A percentile compares a stretch with the other conserved stretches of the same genome.
phyloP scores from a whole-genome alignment of 1,140 invertebrate genomes.

The Cydia pomonella region DNA sequence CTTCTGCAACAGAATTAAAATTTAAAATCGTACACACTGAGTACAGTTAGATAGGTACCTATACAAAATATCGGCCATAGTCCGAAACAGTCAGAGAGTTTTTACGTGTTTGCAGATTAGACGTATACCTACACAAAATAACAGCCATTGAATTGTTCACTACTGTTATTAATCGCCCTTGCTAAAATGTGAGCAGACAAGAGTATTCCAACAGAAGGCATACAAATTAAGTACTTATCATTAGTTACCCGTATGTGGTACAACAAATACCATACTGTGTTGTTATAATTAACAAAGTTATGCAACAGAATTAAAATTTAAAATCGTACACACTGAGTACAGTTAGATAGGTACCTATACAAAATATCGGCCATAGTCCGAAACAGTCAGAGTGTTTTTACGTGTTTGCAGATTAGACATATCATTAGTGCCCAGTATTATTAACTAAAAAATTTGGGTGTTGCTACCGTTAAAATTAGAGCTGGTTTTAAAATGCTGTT shows the following conservation, averaged over 20 bases:
- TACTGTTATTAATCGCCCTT: too few species aligned
- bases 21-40: not conserved
- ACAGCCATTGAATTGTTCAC: too few species aligned
- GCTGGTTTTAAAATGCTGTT: not conserved
- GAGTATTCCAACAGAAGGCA: too few species aligned
- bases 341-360: not conserved
- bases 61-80: not conserved
- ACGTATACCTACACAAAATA: too few species aligned
- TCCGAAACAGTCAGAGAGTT: not conserved
- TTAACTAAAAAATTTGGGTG: not conserved
- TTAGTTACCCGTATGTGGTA: not conserved
- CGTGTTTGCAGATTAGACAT: not conserved
- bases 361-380: not conserved
- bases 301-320: not conserved
- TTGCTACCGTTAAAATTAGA: not conserved
- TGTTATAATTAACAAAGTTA: not conserved
- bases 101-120: not conserved
- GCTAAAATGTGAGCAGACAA: too few species aligned
- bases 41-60: not conserved
- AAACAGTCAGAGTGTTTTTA: slow-evolving; percentile 1
- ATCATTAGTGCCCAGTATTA: not conserved
- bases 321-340: not conserved
- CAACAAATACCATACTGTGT: not conserved
- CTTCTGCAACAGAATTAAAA: not conserved
- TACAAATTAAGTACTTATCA: too few species aligned